A percentile compares a stretch with the other conserved stretches of the same genome.
Evolutionary conservation across 2,888 invertebrate genomes (phyloP).

Genomic region (Tetropium fuscum): DNA sequence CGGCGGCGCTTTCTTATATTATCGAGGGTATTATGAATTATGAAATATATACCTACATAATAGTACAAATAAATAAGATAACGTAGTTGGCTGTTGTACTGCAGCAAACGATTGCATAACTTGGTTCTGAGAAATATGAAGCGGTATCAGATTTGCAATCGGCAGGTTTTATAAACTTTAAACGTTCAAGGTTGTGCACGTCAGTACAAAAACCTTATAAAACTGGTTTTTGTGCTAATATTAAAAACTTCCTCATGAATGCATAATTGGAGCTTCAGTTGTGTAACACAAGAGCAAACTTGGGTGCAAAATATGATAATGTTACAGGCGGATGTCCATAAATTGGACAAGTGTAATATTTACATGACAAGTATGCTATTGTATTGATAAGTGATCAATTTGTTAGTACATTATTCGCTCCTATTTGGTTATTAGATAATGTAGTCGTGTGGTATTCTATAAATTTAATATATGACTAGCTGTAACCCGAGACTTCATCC

Average conservation of each 20-base stretch:
- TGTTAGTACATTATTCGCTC: no score
- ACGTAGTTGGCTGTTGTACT: no score
- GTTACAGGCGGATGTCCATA: not conserved
- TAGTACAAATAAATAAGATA: no score
- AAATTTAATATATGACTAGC: no score
- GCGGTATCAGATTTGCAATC: conserved; percentile 10
- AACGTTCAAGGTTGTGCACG: conserved; percentile 17
- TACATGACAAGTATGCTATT: no score
- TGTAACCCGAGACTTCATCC: no score
- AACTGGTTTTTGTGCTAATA: conserved; percentile 15
- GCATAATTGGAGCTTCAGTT: not conserved
- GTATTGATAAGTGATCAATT: no score
- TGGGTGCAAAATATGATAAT: not conserved
- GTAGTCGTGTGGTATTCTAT: no score
- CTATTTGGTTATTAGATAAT: no score
- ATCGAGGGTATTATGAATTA: not conserved
- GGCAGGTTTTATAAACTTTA: conserved; percentile 1
- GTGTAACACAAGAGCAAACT: conserved; percentile 1
- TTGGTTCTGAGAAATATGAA: conserved; percentile 6
- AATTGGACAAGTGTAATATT: not conserved
- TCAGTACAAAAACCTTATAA: conserved; percentile 19
- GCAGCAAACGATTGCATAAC: not conserved
- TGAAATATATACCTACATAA: not conserved
- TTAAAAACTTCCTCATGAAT: conserved; percentile 11
- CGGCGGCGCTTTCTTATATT: no score